Evolutionary conservation across 2,797 vertebrate species (phyloP).

Genomic region (Neosilurus hyrtlii): DNA sequence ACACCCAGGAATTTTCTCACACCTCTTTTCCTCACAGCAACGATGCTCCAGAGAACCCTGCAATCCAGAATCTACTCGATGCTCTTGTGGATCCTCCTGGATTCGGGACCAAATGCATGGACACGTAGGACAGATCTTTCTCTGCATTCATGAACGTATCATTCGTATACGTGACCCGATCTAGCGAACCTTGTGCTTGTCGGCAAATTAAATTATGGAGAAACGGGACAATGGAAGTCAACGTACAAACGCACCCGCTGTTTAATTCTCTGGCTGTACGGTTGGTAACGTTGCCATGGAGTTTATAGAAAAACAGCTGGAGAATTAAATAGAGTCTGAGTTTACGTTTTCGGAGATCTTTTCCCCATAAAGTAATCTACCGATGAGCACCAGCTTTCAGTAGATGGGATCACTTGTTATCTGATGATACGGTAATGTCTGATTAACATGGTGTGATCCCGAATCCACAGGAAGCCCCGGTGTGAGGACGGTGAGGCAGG

Average conservation of each 20-base stretch:
- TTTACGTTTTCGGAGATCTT: too few relatives aligned
- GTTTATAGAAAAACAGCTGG: too few relatives aligned
- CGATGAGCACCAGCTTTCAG: too few relatives aligned
- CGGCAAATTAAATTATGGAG: too few relatives aligned
- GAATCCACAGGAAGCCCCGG: constrained; percentile 55
- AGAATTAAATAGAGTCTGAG: too few relatives aligned
- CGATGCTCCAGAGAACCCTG: constrained; percentile 69
- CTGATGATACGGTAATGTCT: background rate
- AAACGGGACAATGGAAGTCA: too few relatives aligned
- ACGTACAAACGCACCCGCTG: too few relatives aligned
- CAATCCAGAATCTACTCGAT: constrained; percentile 66
- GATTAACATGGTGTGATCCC: background rate
- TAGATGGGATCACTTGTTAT: background rate
- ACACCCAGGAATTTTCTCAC: background rate
- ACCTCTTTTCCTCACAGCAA: constrained; percentile 67
- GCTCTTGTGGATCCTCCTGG: constrained; percentile 78
- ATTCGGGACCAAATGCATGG: constrained; percentile 76
- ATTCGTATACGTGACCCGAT: too few relatives aligned
- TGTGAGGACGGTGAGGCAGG: constrained; percentile 54
- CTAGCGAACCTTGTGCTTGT: too few relatives aligned
- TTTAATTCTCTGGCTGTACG: too few relatives aligned
- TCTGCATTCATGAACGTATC: background rate
- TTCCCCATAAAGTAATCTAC: too few relatives aligned
- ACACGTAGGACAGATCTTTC: constrained; percentile 56
- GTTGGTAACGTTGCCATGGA: too few relatives aligned